A percentile compares a stretch with the other conserved stretches of the same genome.
These are phyloP conservation scores for Cyaniris semiargus DNA, from an alignment of 2,888 invertebrate genomes.

Conservation along the genomic window DNA sequence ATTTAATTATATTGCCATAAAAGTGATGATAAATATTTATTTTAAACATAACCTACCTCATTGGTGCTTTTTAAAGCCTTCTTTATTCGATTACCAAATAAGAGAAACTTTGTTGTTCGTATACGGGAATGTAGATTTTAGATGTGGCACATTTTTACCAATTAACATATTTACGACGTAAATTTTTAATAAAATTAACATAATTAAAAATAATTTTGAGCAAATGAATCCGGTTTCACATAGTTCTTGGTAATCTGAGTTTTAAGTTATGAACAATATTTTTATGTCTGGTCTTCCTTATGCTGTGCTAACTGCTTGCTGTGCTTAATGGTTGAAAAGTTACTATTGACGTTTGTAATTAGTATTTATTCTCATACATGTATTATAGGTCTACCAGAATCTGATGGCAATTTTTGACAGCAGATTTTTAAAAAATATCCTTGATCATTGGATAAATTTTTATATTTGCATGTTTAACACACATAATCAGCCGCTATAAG, in stretches of 20 bases:
- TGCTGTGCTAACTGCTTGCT: neutral
- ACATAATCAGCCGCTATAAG: too few relatives aligned
- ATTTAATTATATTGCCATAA: too few relatives aligned
- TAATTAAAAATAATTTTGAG: constrained; percentile 5
- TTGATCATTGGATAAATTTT: too few relatives aligned
- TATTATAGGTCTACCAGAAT: too few relatives aligned
- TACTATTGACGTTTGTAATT: neutral
- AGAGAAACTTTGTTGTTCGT: neutral
- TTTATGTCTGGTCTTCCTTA: neutral
- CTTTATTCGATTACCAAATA: neutral
- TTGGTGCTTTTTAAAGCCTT: neutral
- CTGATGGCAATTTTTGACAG: too few relatives aligned
- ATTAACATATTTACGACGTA: neutral
- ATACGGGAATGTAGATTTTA: constrained; percentile 3
- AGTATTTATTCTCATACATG: neutral
- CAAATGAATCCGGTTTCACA: constrained; percentile 15
- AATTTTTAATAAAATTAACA: neutral
- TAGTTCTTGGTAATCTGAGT: neutral
- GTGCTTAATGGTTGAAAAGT: neutral
- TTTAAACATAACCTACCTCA: too few relatives aligned
- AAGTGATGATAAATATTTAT: too few relatives aligned
- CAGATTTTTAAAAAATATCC: too few relatives aligned
- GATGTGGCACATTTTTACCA: neutral
- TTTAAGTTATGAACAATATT: neutral
- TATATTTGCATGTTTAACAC: too few relatives aligned